Base-by-base conservation (phyloP, 2,797 vertebrate species). In the Acipenser oxyrinchus region DNA sequence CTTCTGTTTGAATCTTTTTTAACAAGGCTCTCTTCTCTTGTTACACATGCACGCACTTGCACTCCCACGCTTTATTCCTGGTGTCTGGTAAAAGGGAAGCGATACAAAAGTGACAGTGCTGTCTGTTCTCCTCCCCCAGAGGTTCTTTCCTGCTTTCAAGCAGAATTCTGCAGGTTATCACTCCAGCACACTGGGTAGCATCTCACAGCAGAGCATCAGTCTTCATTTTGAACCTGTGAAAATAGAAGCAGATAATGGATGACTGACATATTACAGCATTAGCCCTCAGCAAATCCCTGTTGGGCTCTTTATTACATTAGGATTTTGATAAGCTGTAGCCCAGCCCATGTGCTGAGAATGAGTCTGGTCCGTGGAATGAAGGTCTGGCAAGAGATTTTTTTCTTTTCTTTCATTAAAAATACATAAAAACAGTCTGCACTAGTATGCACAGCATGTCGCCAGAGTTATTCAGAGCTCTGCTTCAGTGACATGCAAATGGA, bases 161-260 rank as follows among this genome's bases (percentile, higher is more conserved):
- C 67, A 6, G 23, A 62, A 73, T 73, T 62, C 65, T 66, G 74
- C 73, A 64, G 0, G 66, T n/a, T 66, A 65, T 70, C 68, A 67
- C 68, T 73, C 62, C 72, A 71, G 15, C 60, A 62, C 67, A 64
- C 58, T 48, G 71, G 80, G 71, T 57, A 63, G 64, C 72, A 80
- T 77, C 71, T 49, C 75, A 72, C 74, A 67, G 74, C 69, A 15
- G 68, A 72, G 75, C 71, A 11, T 80, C 79, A 73, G 73, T 80
- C 84, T 89, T 86, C 80, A 74, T 84, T 84, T 80, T 80, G 77
- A 84, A 87, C 80, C 90, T 93, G 85, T 70, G 82, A 84, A 88
- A 86, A 89, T 9, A 91, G 82, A 86, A 85, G 69, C 70, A 78
- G 78, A 81, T 81, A 77, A 82, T 78, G 75, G 78, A 83, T 90